These are phyloP conservation scores for Aspidiotus rigidus DNA, from an alignment of 2,888 invertebrate species.

Conservation along the genomic window DNA sequence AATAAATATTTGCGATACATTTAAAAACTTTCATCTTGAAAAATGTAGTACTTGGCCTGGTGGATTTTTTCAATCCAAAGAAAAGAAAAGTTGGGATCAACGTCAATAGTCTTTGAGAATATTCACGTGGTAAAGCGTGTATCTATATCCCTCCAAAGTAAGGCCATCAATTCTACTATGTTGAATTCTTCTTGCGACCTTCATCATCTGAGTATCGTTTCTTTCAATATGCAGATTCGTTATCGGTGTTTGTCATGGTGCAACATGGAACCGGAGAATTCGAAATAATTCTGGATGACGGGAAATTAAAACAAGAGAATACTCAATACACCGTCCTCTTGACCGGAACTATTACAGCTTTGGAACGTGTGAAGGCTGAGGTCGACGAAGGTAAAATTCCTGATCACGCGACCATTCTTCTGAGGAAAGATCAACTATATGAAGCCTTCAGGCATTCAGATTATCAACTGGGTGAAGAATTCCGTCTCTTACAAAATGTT, in stretches of 20 bases:
- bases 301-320: conserved; percentile 48
- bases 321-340: conserved; percentile 41
- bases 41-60: conserved; percentile 55
- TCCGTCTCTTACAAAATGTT: not conserved
- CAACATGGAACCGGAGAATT: conserved; percentile 53
- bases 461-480: not conserved
- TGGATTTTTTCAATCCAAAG: conserved; percentile 61
- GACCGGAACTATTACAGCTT: no score
- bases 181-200: no score
- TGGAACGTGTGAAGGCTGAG: no score
- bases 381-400: no score
- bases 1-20: no score
- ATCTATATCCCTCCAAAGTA: not conserved
- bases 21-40: not conserved
- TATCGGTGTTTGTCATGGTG: conserved; percentile 47
- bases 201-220: no score
- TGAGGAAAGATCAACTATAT: no score
- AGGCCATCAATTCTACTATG: no score
- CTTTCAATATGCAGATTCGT: not conserved
- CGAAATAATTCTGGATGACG: conserved; percentile 46
- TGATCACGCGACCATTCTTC: no score
- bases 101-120: conserved; percentile 72
- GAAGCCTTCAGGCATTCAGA: not conserved
- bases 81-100: conserved; percentile 58
- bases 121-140: conserved; percentile 63